Base-by-base conservation (phyloP, 2,113 vertebrate genomes). In the Australoheros scitulus region DNA sequence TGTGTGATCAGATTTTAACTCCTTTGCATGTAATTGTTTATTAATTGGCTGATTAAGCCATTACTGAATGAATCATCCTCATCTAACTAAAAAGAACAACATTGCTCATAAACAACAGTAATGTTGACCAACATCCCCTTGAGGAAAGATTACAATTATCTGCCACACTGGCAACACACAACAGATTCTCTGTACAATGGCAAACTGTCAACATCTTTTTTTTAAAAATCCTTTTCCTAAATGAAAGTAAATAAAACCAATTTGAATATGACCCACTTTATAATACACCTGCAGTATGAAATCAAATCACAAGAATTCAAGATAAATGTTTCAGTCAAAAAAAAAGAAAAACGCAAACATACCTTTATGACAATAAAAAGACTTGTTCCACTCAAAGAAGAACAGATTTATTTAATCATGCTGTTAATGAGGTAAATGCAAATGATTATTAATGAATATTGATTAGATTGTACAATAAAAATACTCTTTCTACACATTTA, bases 11-110 rank as follows among this genome's bases (percentile, higher is more conserved):
- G 26, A 82, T 84, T 80, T 68, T 84, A 83, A 86, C 83, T 78
- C 56, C 59, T 70, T 38, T 60, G 84, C 79, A 87, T 92, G 87
- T 88, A 93, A 94, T 90, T 93, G 90, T 92, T 93, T 76, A 87
- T 91, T 94, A 93, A 94, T 82, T 57, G 84, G 72, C 24, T 80
- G 77, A 92, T 89, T 85, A 92, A 82, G 64, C 81, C 74, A 65
- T 86, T 84, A 80, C 77, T 82, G 38, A 79, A 92, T 86, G 61
- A 86, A 85, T 87, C 86, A 84, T 77, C 77, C 84, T 89, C 80
- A 82, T 92, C 77, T 78, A 79, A 79, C 68, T 50, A 47, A 85
- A 86, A 61, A 81, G 64, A 72, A 83, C 74, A 79, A 79, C 79
- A 81, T 91, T 90, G 76, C 79, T 78, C 72, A 87, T 84, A 82